phyloP scores from a whole-genome alignment of 2,113 vertebrate species.

The Corvus cornix region DNA sequence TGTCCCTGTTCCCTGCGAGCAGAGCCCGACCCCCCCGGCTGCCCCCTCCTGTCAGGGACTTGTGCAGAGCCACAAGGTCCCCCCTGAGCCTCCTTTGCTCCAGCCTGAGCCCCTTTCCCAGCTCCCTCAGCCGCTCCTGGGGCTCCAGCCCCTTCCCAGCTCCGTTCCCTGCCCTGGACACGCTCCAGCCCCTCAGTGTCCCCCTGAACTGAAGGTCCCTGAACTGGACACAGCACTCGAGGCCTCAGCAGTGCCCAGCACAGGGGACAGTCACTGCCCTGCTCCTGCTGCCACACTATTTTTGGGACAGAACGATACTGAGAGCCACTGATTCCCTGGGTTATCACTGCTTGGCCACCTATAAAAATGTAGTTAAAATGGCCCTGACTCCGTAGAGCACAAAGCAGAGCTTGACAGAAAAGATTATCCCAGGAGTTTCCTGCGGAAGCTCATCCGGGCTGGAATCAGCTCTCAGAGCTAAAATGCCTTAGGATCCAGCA shows the following conservation, averaged over 20 bases:
- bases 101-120: background rate
- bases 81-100: background rate
- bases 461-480: background rate
- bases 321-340: background rate
- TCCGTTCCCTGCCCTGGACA: background rate
- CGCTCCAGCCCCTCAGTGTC: background rate
- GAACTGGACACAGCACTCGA: background rate
- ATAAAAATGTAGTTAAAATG: background rate
- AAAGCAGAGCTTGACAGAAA: background rate
- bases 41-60: background rate
- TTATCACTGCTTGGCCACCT: background rate
- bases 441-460: background rate
- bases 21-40: background rate
- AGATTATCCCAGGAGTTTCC: background rate
- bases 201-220: accelerated
- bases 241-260: background rate
- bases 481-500: accelerated
- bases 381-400: no score
- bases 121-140: background rate
- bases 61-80: background rate
- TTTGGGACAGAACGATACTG: background rate
- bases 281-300: background rate
- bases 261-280: background rate
- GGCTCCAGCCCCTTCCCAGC: background rate
- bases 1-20: no score